These are phyloP conservation scores for Corythucha ciliata DNA, from an alignment of 2,888 invertebrate species.

Conservation along the genomic window DNA sequence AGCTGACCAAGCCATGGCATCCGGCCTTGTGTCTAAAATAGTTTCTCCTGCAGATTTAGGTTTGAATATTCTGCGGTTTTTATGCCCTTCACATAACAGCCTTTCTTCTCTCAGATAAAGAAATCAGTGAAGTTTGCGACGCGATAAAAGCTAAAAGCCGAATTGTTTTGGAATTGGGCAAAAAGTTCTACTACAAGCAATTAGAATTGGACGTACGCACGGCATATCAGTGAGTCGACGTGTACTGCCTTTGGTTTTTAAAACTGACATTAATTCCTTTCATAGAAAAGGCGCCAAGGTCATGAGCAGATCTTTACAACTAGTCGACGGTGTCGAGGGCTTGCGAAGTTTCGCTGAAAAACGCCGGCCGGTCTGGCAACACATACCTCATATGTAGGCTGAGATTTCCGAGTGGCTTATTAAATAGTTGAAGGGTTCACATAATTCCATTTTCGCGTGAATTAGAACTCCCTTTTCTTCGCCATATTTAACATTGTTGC, in stretches of 20 bases:
- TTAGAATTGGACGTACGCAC: slow-evolving; percentile 56
- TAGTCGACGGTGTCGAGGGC: slow-evolving; percentile 84
- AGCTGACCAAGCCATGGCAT: slow-evolving; percentile 68
- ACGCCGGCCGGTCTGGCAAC: slow-evolving; percentile 64
- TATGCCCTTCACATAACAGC: neutral
- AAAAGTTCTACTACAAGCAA: slow-evolving; percentile 82
- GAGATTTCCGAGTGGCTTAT: too few relatives aligned
- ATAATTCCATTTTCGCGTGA: too few relatives aligned
- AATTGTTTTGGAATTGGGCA: slow-evolving; percentile 73
- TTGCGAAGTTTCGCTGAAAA: slow-evolving; percentile 82
- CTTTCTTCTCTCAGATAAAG: slow-evolving; percentile 44
- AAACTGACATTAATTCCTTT: slow-evolving; percentile 19
- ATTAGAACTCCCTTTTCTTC: too few relatives aligned
- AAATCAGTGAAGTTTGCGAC: slow-evolving; percentile 56
- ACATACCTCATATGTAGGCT: too few relatives aligned
- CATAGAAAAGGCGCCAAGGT: slow-evolving; percentile 54
- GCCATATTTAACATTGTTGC: too few relatives aligned
- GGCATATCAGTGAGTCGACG: slow-evolving; percentile 61
- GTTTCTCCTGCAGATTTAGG: slow-evolving; percentile 44
- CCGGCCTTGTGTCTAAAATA: slow-evolving; percentile 68
- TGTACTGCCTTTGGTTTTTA: too few relatives aligned
- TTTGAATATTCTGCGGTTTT: slow-evolving; percentile 37
- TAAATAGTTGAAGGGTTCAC: too few relatives aligned
- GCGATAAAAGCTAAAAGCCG: slow-evolving; percentile 72
- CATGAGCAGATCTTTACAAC: slow-evolving; percentile 77